Evolutionary conservation across 2,113 vertebrate species (phyloP).

Genomic region (Petrocephalus zakoni): DNA sequence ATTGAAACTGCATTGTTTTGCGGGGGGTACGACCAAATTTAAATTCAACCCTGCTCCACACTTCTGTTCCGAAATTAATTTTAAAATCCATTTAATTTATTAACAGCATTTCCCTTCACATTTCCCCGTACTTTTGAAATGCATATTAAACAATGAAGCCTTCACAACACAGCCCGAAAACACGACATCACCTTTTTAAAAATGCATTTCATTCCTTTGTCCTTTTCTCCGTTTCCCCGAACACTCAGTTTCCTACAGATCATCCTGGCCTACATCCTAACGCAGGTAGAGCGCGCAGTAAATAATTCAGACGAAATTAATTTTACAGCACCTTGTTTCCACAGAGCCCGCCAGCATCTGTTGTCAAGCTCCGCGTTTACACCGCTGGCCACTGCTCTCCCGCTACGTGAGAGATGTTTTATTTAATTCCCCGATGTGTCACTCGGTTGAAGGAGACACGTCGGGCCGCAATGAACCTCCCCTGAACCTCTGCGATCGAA

Average conservation of each 20-base stretch:
- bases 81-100: constrained; percentile 55
- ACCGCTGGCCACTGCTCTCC: constrained; percentile 74
- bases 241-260: constrained; percentile 48
- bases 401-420: constrained; percentile 77
- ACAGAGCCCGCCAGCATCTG: constrained; percentile 70
- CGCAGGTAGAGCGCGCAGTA: constrained; percentile 72
- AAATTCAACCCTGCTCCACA: constrained; percentile 37
- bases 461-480: constrained; percentile 63
- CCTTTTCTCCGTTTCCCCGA: constrained; percentile 44
- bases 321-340: constrained; percentile 71
- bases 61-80: constrained; percentile 60
- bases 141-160: constrained; percentile 70
- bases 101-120: constrained; percentile 60
- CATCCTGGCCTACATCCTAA: constrained; percentile 60
- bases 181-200: constrained; percentile 42
- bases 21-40: not conserved
- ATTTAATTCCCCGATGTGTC: constrained; percentile 64
- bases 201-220: constrained; percentile 59
- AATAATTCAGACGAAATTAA: constrained; percentile 75
- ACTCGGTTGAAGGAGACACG: constrained; percentile 63
- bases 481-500: constrained; percentile 68
- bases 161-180: constrained; percentile 70
- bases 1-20: not conserved
- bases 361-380: constrained; percentile 74
- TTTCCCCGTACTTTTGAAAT: constrained; percentile 67